Percentiles rank a stretch among this genome's conserved stretches.
These are phyloP conservation scores for Gnathonemus echidnorhynchus DNA, from an alignment of 2,113 vertebrate genomes.

Conservation along the genomic window DNA sequence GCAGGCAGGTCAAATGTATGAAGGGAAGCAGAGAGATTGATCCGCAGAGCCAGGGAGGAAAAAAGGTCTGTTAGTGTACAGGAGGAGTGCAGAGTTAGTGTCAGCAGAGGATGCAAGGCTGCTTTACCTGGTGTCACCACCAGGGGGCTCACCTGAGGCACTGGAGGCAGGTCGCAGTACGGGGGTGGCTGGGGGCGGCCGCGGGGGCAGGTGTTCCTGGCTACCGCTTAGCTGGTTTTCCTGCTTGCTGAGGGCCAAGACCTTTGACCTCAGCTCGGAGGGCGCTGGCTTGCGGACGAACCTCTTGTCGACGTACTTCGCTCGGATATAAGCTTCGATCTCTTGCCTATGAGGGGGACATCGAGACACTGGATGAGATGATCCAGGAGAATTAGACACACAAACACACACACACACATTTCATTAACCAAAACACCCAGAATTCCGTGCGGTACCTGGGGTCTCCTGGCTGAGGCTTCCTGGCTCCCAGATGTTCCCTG, in stretches of 20 bases:
- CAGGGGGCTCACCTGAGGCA: slow-evolving; percentile 51
- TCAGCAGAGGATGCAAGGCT: not conserved
- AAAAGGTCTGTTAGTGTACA: slow-evolving; percentile 18
- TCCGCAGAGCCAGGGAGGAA: not conserved
- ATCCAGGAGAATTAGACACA: not conserved
- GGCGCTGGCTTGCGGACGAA: slow-evolving; percentile 67
- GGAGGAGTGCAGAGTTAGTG: not conserved
- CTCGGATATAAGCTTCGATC: slow-evolving; percentile 90
- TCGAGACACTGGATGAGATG: not conserved
- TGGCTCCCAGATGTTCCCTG: slow-evolving; percentile 70
- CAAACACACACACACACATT: not conserved
- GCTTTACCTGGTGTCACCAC: not conserved
- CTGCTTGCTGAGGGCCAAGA: slow-evolving; percentile 43
- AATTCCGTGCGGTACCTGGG: slow-evolving; percentile 50
- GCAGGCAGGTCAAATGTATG: slow-evolving; percentile 54
- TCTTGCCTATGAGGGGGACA: slow-evolving; percentile 67
- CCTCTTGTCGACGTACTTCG: slow-evolving; percentile 91
- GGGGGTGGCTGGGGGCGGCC: slow-evolving; percentile 43
- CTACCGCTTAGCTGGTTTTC: slow-evolving; percentile 50
- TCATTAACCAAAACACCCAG: not conserved
- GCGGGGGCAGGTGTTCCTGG: slow-evolving; percentile 45
- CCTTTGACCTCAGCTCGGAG: slow-evolving; percentile 58
- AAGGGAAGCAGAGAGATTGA: slow-evolving; percentile 49
- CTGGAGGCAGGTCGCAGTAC: slow-evolving; percentile 39
- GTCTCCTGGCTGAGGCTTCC: slow-evolving; percentile 72